Conservation (phyloP, 2,888 invertebrate genomes). For the Gandaritis pyraliata region DNA sequence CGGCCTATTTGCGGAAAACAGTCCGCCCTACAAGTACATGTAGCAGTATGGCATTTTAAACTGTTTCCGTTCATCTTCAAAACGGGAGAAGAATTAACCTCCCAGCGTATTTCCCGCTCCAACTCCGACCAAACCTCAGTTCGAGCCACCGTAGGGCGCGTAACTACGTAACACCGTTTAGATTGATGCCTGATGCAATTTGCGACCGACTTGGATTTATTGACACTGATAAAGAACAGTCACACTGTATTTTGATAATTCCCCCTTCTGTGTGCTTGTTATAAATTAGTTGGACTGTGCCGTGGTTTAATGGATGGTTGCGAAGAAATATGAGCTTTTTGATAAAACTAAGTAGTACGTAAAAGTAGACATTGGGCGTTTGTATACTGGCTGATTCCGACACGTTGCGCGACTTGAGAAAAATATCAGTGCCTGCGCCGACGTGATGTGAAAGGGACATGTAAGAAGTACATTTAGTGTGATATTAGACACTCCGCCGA, state of each 20-base stretch:
- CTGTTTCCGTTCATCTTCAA: too few relatives aligned
- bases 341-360: slow-evolving; percentile 16
- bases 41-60: too few relatives aligned
- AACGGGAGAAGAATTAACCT: background rate
- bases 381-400: too few relatives aligned
- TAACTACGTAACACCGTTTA: slow-evolving; percentile 78
- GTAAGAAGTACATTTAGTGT: too few relatives aligned
- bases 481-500: too few relatives aligned
- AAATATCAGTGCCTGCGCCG: too few relatives aligned
- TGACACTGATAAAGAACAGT: slow-evolving; percentile 72
- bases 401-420: too few relatives aligned
- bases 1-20: too few relatives aligned
- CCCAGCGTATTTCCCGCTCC: slow-evolving; percentile 36
- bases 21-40: too few relatives aligned
- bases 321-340: slow-evolving; percentile 22
- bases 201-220: slow-evolving; percentile 79
- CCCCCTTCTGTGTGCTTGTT: slow-evolving; percentile 48
- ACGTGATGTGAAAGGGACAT: too few relatives aligned
- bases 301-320: slow-evolving; percentile 22
- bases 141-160: slow-evolving; percentile 64
- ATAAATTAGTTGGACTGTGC: slow-evolving; percentile 36
- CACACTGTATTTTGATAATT: slow-evolving; percentile 63
- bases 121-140: slow-evolving; percentile 45
- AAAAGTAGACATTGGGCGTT: slow-evolving; percentile 4
- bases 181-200: slow-evolving; percentile 83